Base-by-base conservation (phyloP, 2,888 invertebrate genomes). In the Hoplodrina ambigua region DNA sequence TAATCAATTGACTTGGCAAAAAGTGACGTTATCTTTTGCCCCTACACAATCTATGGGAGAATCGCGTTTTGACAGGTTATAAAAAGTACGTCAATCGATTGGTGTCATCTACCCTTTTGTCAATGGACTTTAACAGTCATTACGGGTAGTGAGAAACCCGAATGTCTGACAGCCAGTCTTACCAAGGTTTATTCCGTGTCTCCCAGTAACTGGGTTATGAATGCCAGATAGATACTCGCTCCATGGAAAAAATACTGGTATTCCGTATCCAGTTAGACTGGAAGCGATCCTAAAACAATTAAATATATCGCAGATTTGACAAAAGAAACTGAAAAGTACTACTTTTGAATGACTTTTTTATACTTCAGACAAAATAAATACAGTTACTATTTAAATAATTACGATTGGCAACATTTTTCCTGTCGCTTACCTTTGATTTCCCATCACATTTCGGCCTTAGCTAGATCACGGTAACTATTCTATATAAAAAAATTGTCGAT, bases 391-490 rank as follows among this genome's bases (percentile, higher is more conserved):
- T 17, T 17, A 17, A 46, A 46, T 46, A 8, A 10, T 8, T 46
- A 33, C 2, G 17, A 20, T 75, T 20, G 11, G 4, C 37, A 44
- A 55, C 1, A 50, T 20, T 25, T 4, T 59, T 55, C 13, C 2
- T 58, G 20, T n/a, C 19, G 17, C 17, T 46, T 17, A 25, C 44
- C 13, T 62, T 54, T 11, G 56, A 59, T 65, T 70, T 78, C 73
- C 68, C 73, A 65, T 77, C 73, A 73, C 66, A 66, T 65, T 59
- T 58, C 49, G 20, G 52, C 57, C 70, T 57, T 50, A 59, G 33
- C 63, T 63, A 71, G 65, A 53, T 60, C 44, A 65, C n/a, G 7
- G 30, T 62, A 46, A 50, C 46, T 55, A 69, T 52, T 61, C n/a
- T 64, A 49, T 64, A 49, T 41, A 60, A n/a, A 75, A 13, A 75